phyloP scores from a whole-genome alignment of 2,888 invertebrate species.

The Cabera pusaria region DNA sequence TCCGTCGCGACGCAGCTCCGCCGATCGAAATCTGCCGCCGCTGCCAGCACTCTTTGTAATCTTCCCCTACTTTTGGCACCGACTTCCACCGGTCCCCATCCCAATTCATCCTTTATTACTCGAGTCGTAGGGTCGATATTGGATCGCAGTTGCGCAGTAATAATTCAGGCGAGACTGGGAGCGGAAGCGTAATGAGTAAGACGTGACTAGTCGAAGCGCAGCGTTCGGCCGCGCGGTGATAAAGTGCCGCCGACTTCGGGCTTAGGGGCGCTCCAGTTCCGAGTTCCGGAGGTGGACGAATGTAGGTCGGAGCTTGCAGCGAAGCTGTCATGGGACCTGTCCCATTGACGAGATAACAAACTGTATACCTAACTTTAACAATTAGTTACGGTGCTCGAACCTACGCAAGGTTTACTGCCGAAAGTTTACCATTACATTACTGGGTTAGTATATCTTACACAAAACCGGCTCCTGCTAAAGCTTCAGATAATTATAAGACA shows the following conservation, averaged over 20 bases:
- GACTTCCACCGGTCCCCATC: background rate
- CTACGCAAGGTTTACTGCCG: too few relatives aligned
- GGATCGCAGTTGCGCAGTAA: slow-evolving; percentile 1
- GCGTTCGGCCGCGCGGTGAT: slow-evolving; percentile 25
- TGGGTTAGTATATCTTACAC: too few relatives aligned
- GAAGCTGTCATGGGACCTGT: too few relatives aligned
- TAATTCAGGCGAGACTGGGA: slow-evolving; percentile 27
- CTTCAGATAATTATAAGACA: too few relatives aligned
- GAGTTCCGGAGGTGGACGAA: slow-evolving; percentile 10
- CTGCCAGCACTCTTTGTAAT: slow-evolving; percentile 26
- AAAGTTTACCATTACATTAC: too few relatives aligned
- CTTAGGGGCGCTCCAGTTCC: slow-evolving; percentile 15
- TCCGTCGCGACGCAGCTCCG: slow-evolving; percentile 14
- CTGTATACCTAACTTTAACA: too few relatives aligned
- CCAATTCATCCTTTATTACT: slow-evolving; percentile 2
- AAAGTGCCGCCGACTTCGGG: slow-evolving; percentile 19
- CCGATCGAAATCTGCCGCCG: slow-evolving; percentile 22
- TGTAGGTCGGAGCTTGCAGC: slow-evolving; percentile 13
- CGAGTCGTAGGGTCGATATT: slow-evolving; percentile 3
- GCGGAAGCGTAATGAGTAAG: slow-evolving; percentile 32
- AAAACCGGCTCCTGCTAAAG: too few relatives aligned
- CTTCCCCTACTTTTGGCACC: slow-evolving; percentile 28
- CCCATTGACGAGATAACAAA: too few relatives aligned
- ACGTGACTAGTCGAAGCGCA: slow-evolving; percentile 26
- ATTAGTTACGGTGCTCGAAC: too few relatives aligned